Conservation (phyloP, 2,113 vertebrate species). For the Gallinago paraguaiae region DNA sequence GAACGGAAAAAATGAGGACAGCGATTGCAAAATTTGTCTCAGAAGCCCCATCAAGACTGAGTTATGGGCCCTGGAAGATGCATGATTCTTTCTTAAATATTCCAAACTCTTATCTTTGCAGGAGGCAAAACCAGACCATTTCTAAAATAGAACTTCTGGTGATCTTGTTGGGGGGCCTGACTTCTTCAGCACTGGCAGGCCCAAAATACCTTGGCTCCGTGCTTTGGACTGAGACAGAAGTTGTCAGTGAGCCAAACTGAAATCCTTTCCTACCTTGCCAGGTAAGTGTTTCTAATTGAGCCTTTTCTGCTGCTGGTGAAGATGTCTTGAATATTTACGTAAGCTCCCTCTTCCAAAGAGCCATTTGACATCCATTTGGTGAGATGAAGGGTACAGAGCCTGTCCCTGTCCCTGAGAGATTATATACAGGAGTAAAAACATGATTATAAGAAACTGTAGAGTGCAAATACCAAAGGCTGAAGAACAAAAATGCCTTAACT, state of each 20-base stretch:
- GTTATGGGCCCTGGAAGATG: neutral
- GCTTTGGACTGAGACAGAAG: neutral
- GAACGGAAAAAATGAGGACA: constrained; percentile 33
- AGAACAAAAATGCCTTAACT: neutral
- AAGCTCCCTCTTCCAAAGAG: neutral
- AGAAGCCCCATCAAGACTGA: neutral
- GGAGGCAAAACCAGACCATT: neutral
- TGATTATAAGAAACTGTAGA: neutral
- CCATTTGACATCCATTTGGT: neutral
- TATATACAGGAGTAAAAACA: neutral
- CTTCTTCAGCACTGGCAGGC: neutral
- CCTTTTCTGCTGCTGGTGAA: neutral
- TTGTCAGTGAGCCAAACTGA: neutral
- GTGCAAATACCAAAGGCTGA: neutral
- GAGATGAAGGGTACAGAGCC: neutral
- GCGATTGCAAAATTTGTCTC: neutral
- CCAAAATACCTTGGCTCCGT: neutral
- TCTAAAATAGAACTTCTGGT: constrained; percentile 10
- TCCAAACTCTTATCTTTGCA: constrained; percentile 28
- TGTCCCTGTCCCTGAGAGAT: neutral
- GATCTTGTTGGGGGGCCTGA: neutral
- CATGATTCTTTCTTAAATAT: neutral
- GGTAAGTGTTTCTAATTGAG: neutral
- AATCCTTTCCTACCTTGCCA: constrained; percentile 8
- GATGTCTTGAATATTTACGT: neutral